Percentiles rank a stretch among this genome's conserved stretches.
phyloP scores from a whole-genome alignment of 2,797 vertebrate species.

The Apogon talboti region DNA sequence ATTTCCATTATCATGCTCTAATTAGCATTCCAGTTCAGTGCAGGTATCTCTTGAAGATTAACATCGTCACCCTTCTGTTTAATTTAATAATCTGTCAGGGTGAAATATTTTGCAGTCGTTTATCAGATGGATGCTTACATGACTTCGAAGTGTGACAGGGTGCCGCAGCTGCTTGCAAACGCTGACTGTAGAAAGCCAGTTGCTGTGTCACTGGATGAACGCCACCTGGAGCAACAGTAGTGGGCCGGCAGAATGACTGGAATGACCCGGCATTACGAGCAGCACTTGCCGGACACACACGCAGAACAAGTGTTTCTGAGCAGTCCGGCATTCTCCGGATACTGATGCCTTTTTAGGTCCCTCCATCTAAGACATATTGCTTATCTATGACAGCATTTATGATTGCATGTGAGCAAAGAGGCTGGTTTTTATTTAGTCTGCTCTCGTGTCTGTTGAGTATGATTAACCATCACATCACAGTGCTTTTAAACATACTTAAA shows the following conservation, averaged over 20 bases:
- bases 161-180: constrained; percentile 21
- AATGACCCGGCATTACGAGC: constrained; percentile 52
- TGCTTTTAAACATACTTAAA: constrained; percentile 31
- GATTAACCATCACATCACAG: not conserved
- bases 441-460: not conserved
- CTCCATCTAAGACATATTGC: not conserved
- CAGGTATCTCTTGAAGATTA: too few relatives aligned
- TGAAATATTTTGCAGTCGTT: too few relatives aligned
- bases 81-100: too few relatives aligned
- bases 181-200: constrained; percentile 43
- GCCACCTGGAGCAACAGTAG: constrained; percentile 40
- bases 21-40: too few relatives aligned
- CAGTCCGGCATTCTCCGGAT: constrained; percentile 55
- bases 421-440: constrained; percentile 11
- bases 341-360: constrained; percentile 42
- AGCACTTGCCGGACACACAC: constrained; percentile 53
- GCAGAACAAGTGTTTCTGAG: constrained; percentile 59
- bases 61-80: too few relatives aligned
- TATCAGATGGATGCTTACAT: too few relatives aligned
- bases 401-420: not conserved
- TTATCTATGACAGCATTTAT: constrained; percentile 14
- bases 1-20: too few relatives aligned
- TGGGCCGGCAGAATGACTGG: constrained; percentile 41
- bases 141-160: not conserved
- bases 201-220: constrained; percentile 29